phyloP scores from a whole-genome alignment of 2,888 invertebrate genomes.

The Nomada ruficornis region DNA sequence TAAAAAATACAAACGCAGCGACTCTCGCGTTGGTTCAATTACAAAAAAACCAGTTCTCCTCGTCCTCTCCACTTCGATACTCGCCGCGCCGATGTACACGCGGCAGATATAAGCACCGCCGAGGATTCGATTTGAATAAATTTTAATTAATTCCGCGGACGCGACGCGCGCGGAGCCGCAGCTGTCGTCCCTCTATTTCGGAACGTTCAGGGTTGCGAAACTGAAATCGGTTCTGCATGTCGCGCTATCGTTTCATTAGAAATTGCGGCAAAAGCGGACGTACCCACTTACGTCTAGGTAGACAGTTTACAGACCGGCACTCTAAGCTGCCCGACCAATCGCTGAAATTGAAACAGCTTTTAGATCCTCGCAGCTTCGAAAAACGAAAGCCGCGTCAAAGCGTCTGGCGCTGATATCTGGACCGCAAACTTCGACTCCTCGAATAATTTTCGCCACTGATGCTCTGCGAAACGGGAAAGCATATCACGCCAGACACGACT shows the following conservation, averaged over 20 bases:
- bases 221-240: neutral
- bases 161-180: neutral
- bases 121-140: slow-evolving; percentile 41
- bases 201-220: neutral
- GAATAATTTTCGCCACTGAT: no score
- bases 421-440: no score
- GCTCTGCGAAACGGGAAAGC: neutral
- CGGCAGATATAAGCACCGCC: neutral
- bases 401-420: neutral
- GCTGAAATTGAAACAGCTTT: neutral
- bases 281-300: neutral
- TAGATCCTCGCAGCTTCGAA: neutral
- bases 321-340: neutral
- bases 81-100: neutral
- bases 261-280: neutral
- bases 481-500: neutral
- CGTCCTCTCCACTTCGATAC: neutral
- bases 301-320: neutral
- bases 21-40: neutral
- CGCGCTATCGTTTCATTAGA: neutral
- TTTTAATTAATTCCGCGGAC: slow-evolving; percentile 47
- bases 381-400: no score
- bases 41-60: neutral
- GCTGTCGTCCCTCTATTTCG: neutral
- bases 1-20: neutral